A percentile compares a stretch with the other conserved stretches of the same genome.
Evolutionary conservation across 2,113 vertebrate species (phyloP).

Genomic region (Progne subis): DNA sequence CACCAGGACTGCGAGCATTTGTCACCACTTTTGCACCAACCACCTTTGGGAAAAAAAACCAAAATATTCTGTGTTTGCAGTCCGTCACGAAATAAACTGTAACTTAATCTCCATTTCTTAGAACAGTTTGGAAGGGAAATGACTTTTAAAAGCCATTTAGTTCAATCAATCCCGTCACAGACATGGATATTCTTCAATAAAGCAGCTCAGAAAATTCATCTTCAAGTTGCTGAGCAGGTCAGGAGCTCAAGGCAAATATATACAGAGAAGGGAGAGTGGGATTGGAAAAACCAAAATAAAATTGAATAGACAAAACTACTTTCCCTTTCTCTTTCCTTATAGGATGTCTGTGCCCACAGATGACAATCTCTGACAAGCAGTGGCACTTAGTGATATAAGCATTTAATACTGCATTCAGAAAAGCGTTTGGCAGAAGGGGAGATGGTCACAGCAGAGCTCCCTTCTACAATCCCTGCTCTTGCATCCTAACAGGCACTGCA

Average conservation of each 20-base stretch:
- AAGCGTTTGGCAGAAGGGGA: not conserved
- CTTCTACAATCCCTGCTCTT: not conserved
- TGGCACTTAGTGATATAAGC: not conserved
- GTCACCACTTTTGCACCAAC: constrained; percentile 97
- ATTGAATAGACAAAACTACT: not conserved
- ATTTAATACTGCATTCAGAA: not conserved
- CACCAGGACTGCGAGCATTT: constrained; percentile 93
- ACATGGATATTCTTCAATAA: not conserved
- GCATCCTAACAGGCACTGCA: not conserved
- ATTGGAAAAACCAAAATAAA: not conserved
- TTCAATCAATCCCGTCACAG: not conserved
- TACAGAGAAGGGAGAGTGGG: not conserved
- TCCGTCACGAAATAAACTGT: not conserved
- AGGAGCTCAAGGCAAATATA: not conserved
- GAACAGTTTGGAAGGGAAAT: not conserved
- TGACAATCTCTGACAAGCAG: not conserved
- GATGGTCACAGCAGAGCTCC: not conserved
- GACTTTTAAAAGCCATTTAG: not conserved
- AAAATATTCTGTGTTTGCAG: not conserved
- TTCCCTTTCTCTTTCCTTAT: not conserved
- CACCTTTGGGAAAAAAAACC: constrained; percentile 74
- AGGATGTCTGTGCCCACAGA: not conserved
- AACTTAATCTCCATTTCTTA: not conserved
- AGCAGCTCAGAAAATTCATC: not conserved
- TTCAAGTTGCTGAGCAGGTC: not conserved